Base-by-base conservation (phyloP, 2,113 vertebrate genomes). In the Cottus gobio region DNA sequence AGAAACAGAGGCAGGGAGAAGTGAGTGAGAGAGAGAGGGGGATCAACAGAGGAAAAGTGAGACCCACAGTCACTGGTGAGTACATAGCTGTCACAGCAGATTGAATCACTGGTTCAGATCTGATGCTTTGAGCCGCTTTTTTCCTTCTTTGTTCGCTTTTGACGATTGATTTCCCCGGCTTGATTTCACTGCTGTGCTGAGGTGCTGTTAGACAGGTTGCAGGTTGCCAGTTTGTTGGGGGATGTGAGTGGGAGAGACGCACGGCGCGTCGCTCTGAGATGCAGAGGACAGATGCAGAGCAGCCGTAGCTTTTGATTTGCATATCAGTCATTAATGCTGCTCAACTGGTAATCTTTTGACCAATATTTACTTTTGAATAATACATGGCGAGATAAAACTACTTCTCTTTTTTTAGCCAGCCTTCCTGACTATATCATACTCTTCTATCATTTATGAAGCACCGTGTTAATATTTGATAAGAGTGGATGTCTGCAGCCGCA, bases 381-480 rank as follows among this genome's bases (percentile, higher is more conserved):
- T 75, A 48, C 54, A 87, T 8, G 69, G 54, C 66, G 61, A 13
- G 16, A 50, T 46, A 22, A 77, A 75, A 72, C 48, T 64, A 50
- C 68, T 85, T 58, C 69, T 68, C 24, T 46, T 46, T 67, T 26
- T 77, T 63, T 34, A 52, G 80, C 61, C 71, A 31, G 65, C 42
- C 71, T 62, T 20, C 75, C 63, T 63, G 65, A 65, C 72, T 80
- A n/a, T 82, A 91, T 91, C 84, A 83, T 70, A 60, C 75, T 80
- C 72, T 57, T 87, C 64, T 70, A 85, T 90, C 79, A 90, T 92
- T 89, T 74, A 86, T 90, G 80, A 86, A 84, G 75, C 79, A 67
- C n/a, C 54, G 2, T 82, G 80, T 93, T 93, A 92, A 94, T 94
- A 91, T 94, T 92, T 92, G 69, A 93, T 94, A 28, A 88, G 87